Evolutionary conservation across 2,113 vertebrate genomes (phyloP).

Genomic region (Etheostoma spectabile): DNA sequence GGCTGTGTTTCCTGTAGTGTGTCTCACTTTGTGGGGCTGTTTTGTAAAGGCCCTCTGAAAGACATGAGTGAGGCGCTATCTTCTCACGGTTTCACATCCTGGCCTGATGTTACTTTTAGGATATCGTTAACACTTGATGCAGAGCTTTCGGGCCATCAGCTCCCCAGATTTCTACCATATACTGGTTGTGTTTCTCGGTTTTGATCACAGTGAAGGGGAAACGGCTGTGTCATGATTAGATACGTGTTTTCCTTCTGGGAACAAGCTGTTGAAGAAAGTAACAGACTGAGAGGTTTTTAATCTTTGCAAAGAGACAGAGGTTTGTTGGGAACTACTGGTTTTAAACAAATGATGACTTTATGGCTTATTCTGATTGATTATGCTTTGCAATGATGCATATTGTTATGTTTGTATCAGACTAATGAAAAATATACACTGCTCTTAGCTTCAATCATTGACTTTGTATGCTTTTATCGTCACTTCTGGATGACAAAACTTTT

Average conservation of each 20-base stretch:
- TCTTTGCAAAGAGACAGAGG: neutral
- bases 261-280: constrained; percentile 48
- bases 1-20: neutral
- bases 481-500: neutral
- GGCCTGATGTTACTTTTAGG: neutral
- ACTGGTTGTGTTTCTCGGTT: constrained; percentile 69
- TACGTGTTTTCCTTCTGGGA: constrained; percentile 38
- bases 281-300: constrained; percentile 23
- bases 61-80: neutral
- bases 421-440: neutral
- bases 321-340: neutral
- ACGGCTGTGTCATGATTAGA: constrained; percentile 29
- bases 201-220: constrained; percentile 53
- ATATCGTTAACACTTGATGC: neutral
- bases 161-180: constrained; percentile 19
- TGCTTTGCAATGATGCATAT: neutral
- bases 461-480: neutral
- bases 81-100: constrained; percentile 55
- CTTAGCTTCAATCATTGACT: neutral
- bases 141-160: neutral
- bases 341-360: neutral
- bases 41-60: neutral
- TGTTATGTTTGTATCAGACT: neutral
- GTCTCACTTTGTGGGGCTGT: neutral
- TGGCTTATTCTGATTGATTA: neutral